Conservation (phyloP, 2,797 vertebrate species). For the Tenualosa ilisha region DNA sequence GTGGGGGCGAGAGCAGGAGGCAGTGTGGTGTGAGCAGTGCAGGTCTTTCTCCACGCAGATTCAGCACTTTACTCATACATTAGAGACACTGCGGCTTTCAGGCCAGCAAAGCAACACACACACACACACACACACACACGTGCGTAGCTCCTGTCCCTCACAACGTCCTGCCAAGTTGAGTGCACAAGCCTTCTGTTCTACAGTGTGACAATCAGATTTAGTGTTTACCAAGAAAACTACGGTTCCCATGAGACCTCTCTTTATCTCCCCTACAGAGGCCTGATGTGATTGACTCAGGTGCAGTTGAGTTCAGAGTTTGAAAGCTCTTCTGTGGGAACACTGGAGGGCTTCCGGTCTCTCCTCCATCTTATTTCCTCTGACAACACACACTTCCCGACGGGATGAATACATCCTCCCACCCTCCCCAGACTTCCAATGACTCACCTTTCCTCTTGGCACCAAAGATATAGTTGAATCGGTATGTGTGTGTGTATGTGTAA, state of each 20-base stretch:
- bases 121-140: too few relatives aligned
- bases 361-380: conserved; percentile 6
- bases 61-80: not conserved
- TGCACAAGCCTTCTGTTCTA: not conserved
- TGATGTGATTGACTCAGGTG: conserved; percentile 11
- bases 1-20: not conserved
- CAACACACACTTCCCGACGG: not conserved
- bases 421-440: not conserved
- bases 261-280: not conserved
- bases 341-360: not conserved
- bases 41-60: not conserved
- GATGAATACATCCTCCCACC: not conserved
- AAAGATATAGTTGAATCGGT: not conserved
- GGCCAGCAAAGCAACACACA: not conserved
- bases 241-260: not conserved
- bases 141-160: not conserved
- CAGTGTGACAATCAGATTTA: not conserved
- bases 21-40: not conserved
- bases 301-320: not conserved
- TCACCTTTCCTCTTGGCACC: not conserved
- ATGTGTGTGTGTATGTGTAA: not conserved
- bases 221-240: conserved; percentile 8
- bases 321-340: not conserved
- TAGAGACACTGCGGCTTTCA: not conserved
- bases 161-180: not conserved